A percentile compares a stretch with the other conserved stretches of the same genome.
These are phyloP conservation scores for Galerucella calmariensis DNA, from an alignment of 2,888 invertebrate genomes.

Conservation along the genomic window DNA sequence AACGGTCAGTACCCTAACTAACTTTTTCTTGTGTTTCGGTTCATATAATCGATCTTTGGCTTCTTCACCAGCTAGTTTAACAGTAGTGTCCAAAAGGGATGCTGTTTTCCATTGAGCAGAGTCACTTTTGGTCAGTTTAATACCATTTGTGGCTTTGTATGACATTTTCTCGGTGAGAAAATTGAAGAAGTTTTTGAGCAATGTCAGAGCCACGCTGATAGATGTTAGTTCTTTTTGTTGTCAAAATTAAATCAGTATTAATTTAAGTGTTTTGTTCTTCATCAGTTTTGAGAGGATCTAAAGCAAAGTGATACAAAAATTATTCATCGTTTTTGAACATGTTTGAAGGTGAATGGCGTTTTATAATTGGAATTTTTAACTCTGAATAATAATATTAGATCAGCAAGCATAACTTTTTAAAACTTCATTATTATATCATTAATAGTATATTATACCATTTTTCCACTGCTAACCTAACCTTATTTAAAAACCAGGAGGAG, in stretches of 20 bases:
- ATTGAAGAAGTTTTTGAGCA: constrained; percentile 42
- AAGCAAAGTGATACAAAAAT: background rate
- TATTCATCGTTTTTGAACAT: background rate
- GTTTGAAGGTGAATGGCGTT: too few relatives aligned
- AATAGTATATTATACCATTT: too few relatives aligned
- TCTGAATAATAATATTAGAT: too few relatives aligned
- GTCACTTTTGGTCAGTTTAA: constrained; percentile 59
- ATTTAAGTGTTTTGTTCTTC: constrained; percentile 14
- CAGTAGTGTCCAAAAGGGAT: constrained; percentile 67
- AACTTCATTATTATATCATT: too few relatives aligned
- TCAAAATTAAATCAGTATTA: constrained; percentile 26
- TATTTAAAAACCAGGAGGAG: too few relatives aligned
- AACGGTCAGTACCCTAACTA: constrained; percentile 91
- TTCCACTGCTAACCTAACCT: too few relatives aligned
- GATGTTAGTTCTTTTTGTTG: constrained; percentile 35
- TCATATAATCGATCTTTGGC: constrained; percentile 80
- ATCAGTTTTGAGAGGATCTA: constrained; percentile 16
- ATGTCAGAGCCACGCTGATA: constrained; percentile 50
- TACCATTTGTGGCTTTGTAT: constrained; percentile 70
- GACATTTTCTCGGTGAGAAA: constrained; percentile 65
- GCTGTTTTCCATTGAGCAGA: constrained; percentile 55
- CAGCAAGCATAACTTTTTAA: too few relatives aligned
- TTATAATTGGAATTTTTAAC: background rate
- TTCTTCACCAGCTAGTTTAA: constrained; percentile 75
- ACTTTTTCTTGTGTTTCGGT: constrained; percentile 87